Evolutionary conservation across 2,888 invertebrate genomes (phyloP).

Genomic region (Philhelius pedissequus): DNA sequence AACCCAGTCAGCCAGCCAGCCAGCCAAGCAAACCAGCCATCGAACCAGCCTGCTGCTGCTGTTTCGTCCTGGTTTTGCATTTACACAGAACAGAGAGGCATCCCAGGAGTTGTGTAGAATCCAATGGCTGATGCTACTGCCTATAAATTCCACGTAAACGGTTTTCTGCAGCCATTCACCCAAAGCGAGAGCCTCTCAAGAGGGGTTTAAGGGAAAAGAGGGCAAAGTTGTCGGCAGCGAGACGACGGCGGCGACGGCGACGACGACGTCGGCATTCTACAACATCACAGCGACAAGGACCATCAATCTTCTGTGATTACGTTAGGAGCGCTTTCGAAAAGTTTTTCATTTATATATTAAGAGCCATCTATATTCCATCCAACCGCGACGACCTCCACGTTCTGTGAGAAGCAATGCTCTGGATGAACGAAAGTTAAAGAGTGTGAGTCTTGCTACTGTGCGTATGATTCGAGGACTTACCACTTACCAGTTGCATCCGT

Average conservation of each 20-base stretch:
- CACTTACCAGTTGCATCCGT: slow-evolving; percentile 51
- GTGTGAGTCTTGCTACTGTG: slow-evolving; percentile 19
- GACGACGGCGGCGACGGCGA: slow-evolving; percentile 18
- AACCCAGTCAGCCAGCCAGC: neutral
- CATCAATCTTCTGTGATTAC: slow-evolving; percentile 68
- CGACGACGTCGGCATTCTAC: slow-evolving; percentile 41
- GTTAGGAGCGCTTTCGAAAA: slow-evolving; percentile 67
- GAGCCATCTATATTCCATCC: slow-evolving; percentile 67
- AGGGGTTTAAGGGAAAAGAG: slow-evolving; percentile 9
- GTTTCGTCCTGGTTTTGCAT: slow-evolving; percentile 38
- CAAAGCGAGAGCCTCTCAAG: slow-evolving; percentile 24
- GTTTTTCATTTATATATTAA: slow-evolving; percentile 69
- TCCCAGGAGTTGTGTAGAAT: slow-evolving; percentile 32
- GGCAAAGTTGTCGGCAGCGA: slow-evolving; percentile 26
- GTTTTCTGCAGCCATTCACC: slow-evolving; percentile 56
- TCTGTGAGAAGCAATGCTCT: neutral
- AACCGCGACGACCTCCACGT: slow-evolving; percentile 58
- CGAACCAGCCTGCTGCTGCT: neutral
- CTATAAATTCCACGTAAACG: slow-evolving; percentile 57
- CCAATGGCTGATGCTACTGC: slow-evolving; percentile 47
- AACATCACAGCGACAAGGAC: slow-evolving; percentile 63
- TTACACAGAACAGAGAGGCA: slow-evolving; percentile 42
- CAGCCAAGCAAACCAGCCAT: neutral
- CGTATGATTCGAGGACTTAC: slow-evolving; percentile 49
- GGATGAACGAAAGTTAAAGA: slow-evolving; percentile 27